Evolutionary conservation across 2,888 invertebrate species (phyloP).

Genomic region (Drosophila merina): DNA sequence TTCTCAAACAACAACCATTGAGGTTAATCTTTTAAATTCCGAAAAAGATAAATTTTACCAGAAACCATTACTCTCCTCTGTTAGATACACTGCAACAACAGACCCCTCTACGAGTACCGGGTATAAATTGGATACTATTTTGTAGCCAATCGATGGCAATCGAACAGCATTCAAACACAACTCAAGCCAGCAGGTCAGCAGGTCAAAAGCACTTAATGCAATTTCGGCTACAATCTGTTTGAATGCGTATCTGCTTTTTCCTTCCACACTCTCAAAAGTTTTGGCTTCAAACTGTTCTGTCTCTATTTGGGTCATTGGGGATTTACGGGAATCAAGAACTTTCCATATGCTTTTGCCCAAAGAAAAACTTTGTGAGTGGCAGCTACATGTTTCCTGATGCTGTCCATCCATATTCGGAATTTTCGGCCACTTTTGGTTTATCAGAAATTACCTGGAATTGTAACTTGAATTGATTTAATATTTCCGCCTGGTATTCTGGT

Average conservation of each 20-base stretch:
- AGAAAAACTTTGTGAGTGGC: slow-evolving; percentile 16
- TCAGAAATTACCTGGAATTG: background rate
- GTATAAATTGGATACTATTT: background rate
- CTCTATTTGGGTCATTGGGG: slow-evolving; percentile 33
- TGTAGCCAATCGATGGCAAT: background rate
- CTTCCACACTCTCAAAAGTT: slow-evolving; percentile 19
- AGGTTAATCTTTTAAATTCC: too few species aligned
- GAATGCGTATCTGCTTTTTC: slow-evolving; percentile 1
- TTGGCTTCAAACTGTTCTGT: slow-evolving; percentile 15
- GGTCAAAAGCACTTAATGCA: slow-evolving; percentile 28
- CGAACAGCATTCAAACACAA: background rate
- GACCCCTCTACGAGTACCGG: too few species aligned
- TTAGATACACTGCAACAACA: too few species aligned
- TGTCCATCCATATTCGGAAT: slow-evolving; percentile 10
- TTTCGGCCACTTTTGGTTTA: background rate
- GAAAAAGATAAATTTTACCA: too few species aligned
- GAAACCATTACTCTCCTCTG: too few species aligned
- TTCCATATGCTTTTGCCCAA: slow-evolving; percentile 24
- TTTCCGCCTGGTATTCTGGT: background rate
- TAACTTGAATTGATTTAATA: slow-evolving; percentile 6
- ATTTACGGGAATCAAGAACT: slow-evolving; percentile 26
- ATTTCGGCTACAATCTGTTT: slow-evolving; percentile 1
- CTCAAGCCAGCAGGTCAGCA: background rate
- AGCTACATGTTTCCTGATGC: slow-evolving; percentile 19
- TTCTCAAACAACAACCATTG: too few species aligned